Conservation (phyloP, 2,888 invertebrate genomes). For the Thyatira batis region DNA sequence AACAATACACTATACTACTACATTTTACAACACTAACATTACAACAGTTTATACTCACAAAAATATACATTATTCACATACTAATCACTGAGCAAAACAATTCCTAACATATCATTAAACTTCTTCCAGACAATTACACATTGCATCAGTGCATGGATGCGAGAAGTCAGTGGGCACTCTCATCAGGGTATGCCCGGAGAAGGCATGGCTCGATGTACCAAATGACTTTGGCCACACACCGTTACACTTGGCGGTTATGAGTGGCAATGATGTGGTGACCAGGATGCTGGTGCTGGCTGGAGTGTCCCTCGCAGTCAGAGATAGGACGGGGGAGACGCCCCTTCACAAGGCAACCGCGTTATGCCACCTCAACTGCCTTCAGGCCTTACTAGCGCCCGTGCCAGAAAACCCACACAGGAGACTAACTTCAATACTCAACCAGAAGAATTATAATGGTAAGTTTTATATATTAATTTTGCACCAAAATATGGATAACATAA, state of each 20-base stretch:
- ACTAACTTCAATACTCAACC: slow-evolving; percentile 85
- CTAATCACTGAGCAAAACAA: neutral
- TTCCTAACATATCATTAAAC: slow-evolving; percentile 1
- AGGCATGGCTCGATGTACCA: slow-evolving; percentile 88
- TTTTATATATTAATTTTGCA: slow-evolving; percentile 24
- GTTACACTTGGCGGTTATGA: slow-evolving; percentile 93
- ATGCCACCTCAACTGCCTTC: slow-evolving; percentile 87
- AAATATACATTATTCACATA: too few species aligned
- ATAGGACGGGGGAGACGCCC: slow-evolving; percentile 91
- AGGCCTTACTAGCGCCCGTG: slow-evolving; percentile 87
- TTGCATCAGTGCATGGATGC: slow-evolving; percentile 90
- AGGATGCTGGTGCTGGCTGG: slow-evolving; percentile 91
- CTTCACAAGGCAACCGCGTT: slow-evolving; percentile 90
- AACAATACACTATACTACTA: too few species aligned
- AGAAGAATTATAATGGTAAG: slow-evolving; percentile 93
- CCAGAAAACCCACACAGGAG: slow-evolving; percentile 57
- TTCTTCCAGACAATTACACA: slow-evolving; percentile 89
- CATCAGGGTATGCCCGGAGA: slow-evolving; percentile 89
- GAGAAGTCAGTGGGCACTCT: slow-evolving; percentile 88
- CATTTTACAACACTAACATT: too few species aligned
- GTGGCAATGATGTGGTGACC: slow-evolving; percentile 87
- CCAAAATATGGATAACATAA: too few species aligned
- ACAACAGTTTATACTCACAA: too few species aligned
- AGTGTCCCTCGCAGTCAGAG: slow-evolving; percentile 85
- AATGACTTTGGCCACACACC: slow-evolving; percentile 92